A percentile compares a stretch with the other conserved stretches of the same genome.
phyloP scores from a whole-genome alignment of 2,888 invertebrate genomes.

The Ditula angustiorana region DNA sequence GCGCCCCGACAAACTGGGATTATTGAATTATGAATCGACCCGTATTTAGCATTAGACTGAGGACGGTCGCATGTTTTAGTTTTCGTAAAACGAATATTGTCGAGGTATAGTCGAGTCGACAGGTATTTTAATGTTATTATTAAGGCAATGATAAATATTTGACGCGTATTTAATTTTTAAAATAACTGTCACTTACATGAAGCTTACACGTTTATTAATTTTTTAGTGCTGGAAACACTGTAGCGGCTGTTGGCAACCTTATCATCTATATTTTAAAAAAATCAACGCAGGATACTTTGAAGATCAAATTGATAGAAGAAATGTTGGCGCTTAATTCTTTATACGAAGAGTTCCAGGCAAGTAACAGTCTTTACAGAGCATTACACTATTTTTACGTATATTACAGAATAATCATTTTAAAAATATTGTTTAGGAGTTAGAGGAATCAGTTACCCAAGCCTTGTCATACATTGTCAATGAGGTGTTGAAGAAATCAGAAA shows the following conservation, averaged over 20 bases:
- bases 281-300: constrained; percentile 60
- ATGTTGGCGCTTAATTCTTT: constrained; percentile 70
- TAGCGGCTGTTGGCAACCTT: constrained; percentile 65
- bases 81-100: too few species aligned
- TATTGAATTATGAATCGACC: too few species aligned
- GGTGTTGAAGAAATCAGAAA: constrained; percentile 87
- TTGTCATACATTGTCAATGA: constrained; percentile 88
- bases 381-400: neutral
- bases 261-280: constrained; percentile 64
- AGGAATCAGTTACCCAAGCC: constrained; percentile 89
- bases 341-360: constrained; percentile 74
- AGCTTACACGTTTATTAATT: too few species aligned
- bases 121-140: too few species aligned
- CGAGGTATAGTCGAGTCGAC: too few species aligned
- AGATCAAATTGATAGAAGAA: constrained; percentile 71
- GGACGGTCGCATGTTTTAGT: too few species aligned
- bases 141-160: too few species aligned
- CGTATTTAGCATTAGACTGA: too few species aligned
- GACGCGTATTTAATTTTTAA: neutral
- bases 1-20: too few species aligned
- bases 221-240: constrained; percentile 68
- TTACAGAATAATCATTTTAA: neutral
- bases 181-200: neutral
- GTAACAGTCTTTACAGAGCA: constrained; percentile 26
- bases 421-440: constrained; percentile 88